These are phyloP conservation scores for Catocala fraxini DNA, from an alignment of 2,888 invertebrate species.

Conservation along the genomic window DNA sequence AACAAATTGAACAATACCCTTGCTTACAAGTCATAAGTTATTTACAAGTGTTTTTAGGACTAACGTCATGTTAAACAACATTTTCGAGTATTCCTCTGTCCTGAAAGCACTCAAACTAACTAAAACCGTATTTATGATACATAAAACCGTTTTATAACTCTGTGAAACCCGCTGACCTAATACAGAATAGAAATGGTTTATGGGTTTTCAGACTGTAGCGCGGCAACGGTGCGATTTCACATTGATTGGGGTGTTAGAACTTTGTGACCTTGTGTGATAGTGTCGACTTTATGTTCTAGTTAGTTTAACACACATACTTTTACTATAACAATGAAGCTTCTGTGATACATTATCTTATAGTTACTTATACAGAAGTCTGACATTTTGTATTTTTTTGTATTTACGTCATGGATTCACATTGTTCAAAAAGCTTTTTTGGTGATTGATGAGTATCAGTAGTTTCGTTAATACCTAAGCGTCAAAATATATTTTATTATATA, in stretches of 20 bases:
- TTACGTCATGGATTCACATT: too few relatives aligned
- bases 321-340: too few relatives aligned
- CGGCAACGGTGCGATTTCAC: constrained; percentile 12
- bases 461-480: too few relatives aligned
- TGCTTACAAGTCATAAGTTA: constrained; percentile 23
- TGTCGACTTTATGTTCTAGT: not conserved
- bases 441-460: too few relatives aligned
- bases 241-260: not conserved
- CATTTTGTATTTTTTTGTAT: too few relatives aligned
- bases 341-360: too few relatives aligned
- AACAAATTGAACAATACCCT: constrained; percentile 5
- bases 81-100: constrained; percentile 48
- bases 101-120: constrained; percentile 52
- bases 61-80: constrained; percentile 19
- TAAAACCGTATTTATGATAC: constrained; percentile 64
- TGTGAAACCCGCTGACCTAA: constrained; percentile 54
- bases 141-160: constrained; percentile 66
- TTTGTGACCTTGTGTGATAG: not conserved
- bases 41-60: constrained; percentile 18
- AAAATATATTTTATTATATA: too few relatives aligned
- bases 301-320: too few relatives aligned
- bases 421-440: too few relatives aligned
- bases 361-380: too few relatives aligned
- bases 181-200: constrained; percentile 40
- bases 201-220: constrained; percentile 28